phyloP scores from a whole-genome alignment of 2,888 invertebrate species.

The Rhaphigaster nebulosa region DNA sequence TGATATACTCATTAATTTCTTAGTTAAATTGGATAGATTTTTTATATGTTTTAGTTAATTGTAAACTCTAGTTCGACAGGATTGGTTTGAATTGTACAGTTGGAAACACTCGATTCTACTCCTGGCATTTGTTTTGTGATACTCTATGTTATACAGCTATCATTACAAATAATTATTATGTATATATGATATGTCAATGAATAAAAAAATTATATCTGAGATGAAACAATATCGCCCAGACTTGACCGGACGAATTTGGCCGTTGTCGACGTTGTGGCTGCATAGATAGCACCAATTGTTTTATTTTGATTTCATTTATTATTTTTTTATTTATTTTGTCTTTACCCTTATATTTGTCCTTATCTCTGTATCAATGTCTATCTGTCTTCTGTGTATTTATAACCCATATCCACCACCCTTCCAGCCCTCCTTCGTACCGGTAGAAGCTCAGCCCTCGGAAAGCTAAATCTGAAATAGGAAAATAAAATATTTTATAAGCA shows the following conservation, averaged over 20 bases:
- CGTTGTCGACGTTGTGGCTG: constrained; percentile 64
- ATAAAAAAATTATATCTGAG: constrained; percentile 7
- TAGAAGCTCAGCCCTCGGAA: neutral
- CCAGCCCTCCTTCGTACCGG: constrained; percentile 64
- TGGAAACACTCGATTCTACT: neutral
- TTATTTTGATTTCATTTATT: constrained; percentile 58
- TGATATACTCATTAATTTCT: no score
- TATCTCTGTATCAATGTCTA: constrained; percentile 67
- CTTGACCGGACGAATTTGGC: constrained; percentile 55
- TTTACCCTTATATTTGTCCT: constrained; percentile 59
- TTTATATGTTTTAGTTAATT: no score
- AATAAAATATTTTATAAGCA: neutral
- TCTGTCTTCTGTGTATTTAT: constrained; percentile 59
- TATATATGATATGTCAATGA: neutral
- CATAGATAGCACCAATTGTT: constrained; percentile 64
- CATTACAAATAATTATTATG: neutral
- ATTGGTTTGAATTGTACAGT: no score
- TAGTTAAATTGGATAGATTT: no score
- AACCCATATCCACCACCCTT: constrained; percentile 65
- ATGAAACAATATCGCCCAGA: constrained; percentile 31
- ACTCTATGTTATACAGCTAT: neutral
- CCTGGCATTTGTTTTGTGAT: neutral
- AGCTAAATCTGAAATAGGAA: constrained; percentile 2
- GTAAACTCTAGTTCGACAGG: no score
- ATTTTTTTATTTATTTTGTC: constrained; percentile 57